Percentiles rank a stretch among this genome's conserved stretches.
Evolutionary conservation across 1,140 invertebrate genomes (phyloP).

Genomic region (Listronotus oregonensis): DNA sequence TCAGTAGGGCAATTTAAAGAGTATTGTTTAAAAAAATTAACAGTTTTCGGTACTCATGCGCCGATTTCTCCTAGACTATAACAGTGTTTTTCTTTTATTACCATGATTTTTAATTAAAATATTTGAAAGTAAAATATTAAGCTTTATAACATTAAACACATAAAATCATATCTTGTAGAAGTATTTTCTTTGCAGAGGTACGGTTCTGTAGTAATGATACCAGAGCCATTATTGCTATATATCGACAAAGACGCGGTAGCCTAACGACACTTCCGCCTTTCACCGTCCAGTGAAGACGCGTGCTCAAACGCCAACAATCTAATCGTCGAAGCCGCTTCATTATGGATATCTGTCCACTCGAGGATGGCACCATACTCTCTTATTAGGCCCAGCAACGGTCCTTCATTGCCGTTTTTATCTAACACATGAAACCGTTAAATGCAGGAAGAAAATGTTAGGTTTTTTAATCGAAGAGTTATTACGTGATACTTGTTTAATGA

Average conservation of each 20-base stretch:
- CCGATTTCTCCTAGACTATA: no score
- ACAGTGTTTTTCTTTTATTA: no score
- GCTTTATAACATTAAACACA: no score
- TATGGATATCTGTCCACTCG: constrained; percentile 36
- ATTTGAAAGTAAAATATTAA: no score
- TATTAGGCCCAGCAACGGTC: constrained; percentile 20
- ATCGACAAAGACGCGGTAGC: constrained; percentile 8
- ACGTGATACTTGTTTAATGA: no score
- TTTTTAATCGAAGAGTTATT: not conserved
- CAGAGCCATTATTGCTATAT: constrained; percentile 8
- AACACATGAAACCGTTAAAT: constrained; percentile 11
- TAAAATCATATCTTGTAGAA: no score
- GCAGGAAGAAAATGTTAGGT: not conserved
- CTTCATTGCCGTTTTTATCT: not conserved
- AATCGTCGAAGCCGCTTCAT: constrained; percentile 18
- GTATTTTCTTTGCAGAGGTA: no score
- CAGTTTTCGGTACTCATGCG: no score
- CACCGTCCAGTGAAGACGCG: constrained; percentile 38
- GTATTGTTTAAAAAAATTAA: no score
- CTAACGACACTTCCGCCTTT: constrained; percentile 39
- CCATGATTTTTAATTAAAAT: no score
- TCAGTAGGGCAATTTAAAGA: no score
- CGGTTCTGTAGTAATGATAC: constrained; percentile 6
- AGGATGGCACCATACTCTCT: constrained; percentile 35
- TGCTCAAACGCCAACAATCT: constrained; percentile 31